phyloP scores from a whole-genome alignment of 2,113 vertebrate species.

The Rafetus swinhoei region DNA sequence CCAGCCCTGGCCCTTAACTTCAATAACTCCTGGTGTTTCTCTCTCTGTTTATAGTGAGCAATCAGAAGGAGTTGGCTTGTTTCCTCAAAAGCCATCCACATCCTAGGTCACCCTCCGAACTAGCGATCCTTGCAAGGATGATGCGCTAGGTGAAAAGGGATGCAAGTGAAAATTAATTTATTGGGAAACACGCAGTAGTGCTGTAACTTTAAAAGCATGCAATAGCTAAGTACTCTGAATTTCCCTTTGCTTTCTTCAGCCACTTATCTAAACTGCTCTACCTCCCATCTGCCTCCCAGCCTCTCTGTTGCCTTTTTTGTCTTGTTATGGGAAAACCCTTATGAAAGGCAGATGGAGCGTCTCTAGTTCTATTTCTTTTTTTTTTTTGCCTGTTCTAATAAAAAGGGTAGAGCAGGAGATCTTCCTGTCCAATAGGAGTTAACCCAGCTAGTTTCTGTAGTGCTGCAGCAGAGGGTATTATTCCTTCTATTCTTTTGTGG shows the following conservation, averaged over 20 bases:
- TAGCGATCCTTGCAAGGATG: not conserved
- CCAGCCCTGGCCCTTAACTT: not conserved
- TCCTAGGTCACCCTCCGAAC: not conserved
- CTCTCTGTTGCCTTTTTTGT: not conserved
- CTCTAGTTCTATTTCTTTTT: not conserved
- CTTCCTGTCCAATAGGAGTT: not conserved
- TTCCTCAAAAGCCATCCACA: not conserved
- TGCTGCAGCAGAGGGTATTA: not conserved
- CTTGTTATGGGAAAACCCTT: not conserved
- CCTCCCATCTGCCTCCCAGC: not conserved
- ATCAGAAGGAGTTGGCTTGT: not conserved
- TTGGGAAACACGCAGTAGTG: not conserved
- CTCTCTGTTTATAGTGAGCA: not conserved
- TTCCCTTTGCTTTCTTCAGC: not conserved
- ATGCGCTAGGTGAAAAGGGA: not conserved
- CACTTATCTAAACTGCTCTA: not conserved
- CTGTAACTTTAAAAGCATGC: not conserved
- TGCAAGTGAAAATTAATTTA: not conserved
- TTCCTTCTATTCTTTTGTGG: not conserved
- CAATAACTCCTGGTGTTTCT: not conserved
- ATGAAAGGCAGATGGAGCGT: not conserved
- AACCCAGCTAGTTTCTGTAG: not conserved
- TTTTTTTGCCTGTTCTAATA: not conserved
- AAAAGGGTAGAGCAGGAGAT: not conserved
- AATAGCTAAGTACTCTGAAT: not conserved